These are phyloP conservation scores for Monopterus albus DNA, from an alignment of 2,113 vertebrate genomes.

Conservation along the genomic window DNA sequence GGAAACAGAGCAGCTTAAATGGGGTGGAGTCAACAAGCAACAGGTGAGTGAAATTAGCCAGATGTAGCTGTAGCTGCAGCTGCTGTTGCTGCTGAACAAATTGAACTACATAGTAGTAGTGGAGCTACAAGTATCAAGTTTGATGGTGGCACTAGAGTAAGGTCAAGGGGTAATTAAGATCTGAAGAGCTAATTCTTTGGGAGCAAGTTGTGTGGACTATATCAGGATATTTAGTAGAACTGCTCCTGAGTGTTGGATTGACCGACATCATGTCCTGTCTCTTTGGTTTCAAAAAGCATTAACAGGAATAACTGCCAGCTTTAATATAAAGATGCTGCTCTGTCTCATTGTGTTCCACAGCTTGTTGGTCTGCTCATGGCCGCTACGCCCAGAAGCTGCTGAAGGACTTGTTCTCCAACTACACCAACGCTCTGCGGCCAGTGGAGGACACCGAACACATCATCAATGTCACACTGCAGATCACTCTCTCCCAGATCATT, in stretches of 20 bases:
- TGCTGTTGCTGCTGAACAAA: too few relatives aligned
- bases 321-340: not conserved
- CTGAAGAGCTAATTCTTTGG: not conserved
- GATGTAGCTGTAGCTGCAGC: too few relatives aligned
- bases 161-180: not conserved
- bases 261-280: not conserved
- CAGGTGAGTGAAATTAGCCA: too few relatives aligned
- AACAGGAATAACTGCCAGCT: not conserved
- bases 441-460: slow-evolving; percentile 89
- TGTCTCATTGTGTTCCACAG: slow-evolving; percentile 64
- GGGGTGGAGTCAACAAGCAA: too few relatives aligned
- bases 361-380: slow-evolving; percentile 82
- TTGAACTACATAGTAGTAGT: too few relatives aligned
- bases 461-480: slow-evolving; percentile 90
- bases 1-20: too few relatives aligned
- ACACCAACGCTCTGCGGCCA: slow-evolving; percentile 88
- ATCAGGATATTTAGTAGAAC: too few relatives aligned
- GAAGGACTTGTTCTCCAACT: slow-evolving; percentile 88
- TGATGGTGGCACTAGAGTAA: too few relatives aligned
- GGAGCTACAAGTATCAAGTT: too few relatives aligned
- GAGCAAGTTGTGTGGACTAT: not conserved
- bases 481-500: slow-evolving; percentile 94
- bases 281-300: too few relatives aligned
- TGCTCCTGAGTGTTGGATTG: not conserved
- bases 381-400: slow-evolving; percentile 87